Conservation (phyloP, 2,113 vertebrate genomes). For the Cynopterus brachyotis region DNA sequence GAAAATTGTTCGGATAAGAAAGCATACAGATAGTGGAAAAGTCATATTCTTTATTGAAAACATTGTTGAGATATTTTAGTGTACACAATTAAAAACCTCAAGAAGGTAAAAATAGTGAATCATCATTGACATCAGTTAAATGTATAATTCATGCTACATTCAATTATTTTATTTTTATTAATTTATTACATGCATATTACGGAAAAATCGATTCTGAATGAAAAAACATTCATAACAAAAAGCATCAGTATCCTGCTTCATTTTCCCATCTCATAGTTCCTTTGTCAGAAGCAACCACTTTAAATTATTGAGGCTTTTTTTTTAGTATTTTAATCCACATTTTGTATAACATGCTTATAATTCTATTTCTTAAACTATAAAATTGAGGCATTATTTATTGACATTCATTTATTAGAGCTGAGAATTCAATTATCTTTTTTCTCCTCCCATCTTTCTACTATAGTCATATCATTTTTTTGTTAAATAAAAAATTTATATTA, state of each 20-base stretch:
- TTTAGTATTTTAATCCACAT: not conserved
- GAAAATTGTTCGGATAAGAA: not conserved
- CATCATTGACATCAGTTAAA: not conserved
- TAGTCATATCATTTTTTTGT: not conserved
- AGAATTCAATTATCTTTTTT: not conserved
- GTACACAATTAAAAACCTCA: not conserved
- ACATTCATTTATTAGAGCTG: not conserved
- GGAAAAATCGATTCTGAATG: not conserved
- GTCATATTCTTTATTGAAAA: not conserved
- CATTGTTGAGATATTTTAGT: not conserved
- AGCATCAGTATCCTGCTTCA: not conserved
- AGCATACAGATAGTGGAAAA: not conserved
- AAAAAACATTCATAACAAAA: not conserved
- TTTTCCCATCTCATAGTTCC: not conserved
- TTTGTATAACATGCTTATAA: not conserved
- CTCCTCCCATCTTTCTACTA: not conserved
- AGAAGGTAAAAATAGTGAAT: not conserved
- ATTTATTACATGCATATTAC: not conserved
- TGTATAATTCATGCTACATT: not conserved
- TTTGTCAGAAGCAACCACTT: not conserved
- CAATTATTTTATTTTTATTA: constrained; percentile 25
- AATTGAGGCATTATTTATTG: not conserved
- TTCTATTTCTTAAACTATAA: not conserved
- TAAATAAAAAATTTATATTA: not conserved
- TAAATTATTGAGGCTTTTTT: not conserved